Conservation (phyloP, 2,113 vertebrate species). For the Gymnarchus niloticus region DNA sequence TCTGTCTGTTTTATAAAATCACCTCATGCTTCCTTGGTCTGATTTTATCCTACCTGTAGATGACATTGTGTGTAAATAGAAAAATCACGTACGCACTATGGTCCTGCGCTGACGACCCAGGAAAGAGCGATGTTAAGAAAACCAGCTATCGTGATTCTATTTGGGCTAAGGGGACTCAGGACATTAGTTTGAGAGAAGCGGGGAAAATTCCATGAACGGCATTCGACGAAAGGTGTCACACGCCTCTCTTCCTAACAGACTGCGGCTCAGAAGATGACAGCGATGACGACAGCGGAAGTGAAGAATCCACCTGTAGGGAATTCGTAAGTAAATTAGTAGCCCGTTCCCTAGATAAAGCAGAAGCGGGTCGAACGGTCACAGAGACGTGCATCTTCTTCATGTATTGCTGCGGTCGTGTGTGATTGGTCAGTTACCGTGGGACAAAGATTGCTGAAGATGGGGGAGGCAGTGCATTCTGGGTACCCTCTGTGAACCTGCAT, state of each 20-base stretch:
- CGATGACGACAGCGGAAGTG: conserved; percentile 6
- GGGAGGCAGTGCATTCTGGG: conserved; percentile 11
- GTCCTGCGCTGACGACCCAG: not conserved
- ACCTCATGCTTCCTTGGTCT: not conserved
- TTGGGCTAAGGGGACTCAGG: not conserved
- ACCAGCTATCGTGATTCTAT: not conserved
- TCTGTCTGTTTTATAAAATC: not conserved
- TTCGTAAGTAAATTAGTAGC: conserved; percentile 9
- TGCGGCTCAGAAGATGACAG: conserved; percentile 18
- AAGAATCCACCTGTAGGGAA: conserved; percentile 11
- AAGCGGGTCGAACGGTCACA: not conserved
- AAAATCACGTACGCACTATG: not conserved
- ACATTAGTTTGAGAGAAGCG: not conserved
- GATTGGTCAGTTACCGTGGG: conserved; percentile 37
- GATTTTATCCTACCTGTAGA: conserved; percentile 2
- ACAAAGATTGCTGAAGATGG: conserved; percentile 11
- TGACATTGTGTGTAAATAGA: not conserved
- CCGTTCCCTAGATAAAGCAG: not conserved
- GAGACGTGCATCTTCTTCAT: not conserved
- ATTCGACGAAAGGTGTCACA: not conserved
- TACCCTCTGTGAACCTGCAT: conserved; percentile 41
- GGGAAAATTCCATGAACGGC: not conserved
- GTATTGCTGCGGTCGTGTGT: conserved; percentile 25
- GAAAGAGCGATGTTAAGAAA: not conserved
- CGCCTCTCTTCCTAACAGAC: not conserved